These are phyloP conservation scores for Athalia rosae DNA, from an alignment of 2,888 invertebrate species.

Conservation along the genomic window DNA sequence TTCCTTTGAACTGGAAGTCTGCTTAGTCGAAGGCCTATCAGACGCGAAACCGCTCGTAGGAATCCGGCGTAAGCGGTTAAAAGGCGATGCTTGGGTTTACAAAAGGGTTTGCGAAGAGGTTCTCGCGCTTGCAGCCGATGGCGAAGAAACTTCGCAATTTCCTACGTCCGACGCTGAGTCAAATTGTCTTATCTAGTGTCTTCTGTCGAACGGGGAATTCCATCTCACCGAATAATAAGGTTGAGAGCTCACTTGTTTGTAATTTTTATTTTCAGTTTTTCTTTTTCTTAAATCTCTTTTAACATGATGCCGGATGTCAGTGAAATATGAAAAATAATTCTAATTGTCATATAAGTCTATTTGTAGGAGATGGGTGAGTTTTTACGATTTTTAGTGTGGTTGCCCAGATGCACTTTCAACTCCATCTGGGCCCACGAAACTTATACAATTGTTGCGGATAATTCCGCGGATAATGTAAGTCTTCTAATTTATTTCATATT, in stretches of 20 bases:
- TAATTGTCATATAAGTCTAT: no score
- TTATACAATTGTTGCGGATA: no score
- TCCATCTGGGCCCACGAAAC: no score
- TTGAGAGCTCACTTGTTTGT: not conserved
- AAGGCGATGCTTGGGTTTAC: conserved; percentile 88
- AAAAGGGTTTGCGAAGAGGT: conserved; percentile 87
- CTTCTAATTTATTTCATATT: no score
- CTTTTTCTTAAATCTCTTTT: not conserved
- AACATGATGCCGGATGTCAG: not conserved
- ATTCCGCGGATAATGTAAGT: no score
- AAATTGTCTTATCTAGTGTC: conserved; percentile 65
- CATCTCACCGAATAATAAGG: not conserved
- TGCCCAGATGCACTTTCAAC: no score
- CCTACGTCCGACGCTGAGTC: conserved; percentile 56
- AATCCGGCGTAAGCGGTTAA: conserved; percentile 83
- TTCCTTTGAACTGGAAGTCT: conserved; percentile 85
- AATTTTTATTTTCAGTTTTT: not conserved
- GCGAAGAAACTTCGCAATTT: conserved; percentile 56
- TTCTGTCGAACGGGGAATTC: not conserved
- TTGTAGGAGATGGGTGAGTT: not conserved
- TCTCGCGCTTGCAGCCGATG: conserved; percentile 75
- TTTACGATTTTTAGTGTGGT: not conserved
- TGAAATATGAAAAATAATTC: no score
- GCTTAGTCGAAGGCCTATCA: conserved; percentile 74
- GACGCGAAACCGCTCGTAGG: conserved; percentile 75